phyloP scores from a whole-genome alignment of 2,888 invertebrate genomes.

The Noctua fimbriata region DNA sequence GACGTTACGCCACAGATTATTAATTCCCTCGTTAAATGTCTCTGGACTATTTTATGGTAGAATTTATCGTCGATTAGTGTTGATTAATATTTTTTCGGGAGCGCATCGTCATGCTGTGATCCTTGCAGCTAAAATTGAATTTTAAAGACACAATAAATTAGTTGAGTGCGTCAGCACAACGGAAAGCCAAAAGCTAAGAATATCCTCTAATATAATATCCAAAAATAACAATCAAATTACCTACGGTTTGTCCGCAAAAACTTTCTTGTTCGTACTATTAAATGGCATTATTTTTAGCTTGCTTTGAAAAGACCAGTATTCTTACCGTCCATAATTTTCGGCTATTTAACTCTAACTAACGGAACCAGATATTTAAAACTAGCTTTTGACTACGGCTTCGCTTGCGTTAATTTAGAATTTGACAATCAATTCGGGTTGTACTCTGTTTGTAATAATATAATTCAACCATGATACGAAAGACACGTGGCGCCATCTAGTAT shows the following conservation, averaged over 20 bases:
- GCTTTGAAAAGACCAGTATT: not conserved
- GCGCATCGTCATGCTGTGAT: not conserved
- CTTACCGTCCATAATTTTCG: not conserved
- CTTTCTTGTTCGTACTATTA: constrained; percentile 9
- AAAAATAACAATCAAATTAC: constrained; percentile 48
- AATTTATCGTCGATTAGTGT: constrained; percentile 56
- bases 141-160: constrained; percentile 38
- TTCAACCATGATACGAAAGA: too few species aligned
- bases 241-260: constrained; percentile 4
- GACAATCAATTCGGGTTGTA: too few species aligned
- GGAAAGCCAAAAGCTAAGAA: constrained; percentile 50
- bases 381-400: too few species aligned
- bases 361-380: too few species aligned
- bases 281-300: not conserved
- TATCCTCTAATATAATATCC: constrained; percentile 32
- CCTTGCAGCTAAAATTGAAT: constrained; percentile 45
- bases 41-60: constrained; percentile 50
- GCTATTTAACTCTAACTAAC: not conserved
- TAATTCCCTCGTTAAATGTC: constrained; percentile 56
- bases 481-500: too few species aligned
- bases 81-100: constrained; percentile 31
- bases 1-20: constrained; percentile 58
- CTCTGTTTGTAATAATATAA: too few species aligned
- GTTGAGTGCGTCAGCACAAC: constrained; percentile 41
- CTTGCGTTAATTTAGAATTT: too few species aligned